Evolutionary conservation across 2,888 invertebrate genomes (phyloP).

Genomic region (Polietes domitor): DNA sequence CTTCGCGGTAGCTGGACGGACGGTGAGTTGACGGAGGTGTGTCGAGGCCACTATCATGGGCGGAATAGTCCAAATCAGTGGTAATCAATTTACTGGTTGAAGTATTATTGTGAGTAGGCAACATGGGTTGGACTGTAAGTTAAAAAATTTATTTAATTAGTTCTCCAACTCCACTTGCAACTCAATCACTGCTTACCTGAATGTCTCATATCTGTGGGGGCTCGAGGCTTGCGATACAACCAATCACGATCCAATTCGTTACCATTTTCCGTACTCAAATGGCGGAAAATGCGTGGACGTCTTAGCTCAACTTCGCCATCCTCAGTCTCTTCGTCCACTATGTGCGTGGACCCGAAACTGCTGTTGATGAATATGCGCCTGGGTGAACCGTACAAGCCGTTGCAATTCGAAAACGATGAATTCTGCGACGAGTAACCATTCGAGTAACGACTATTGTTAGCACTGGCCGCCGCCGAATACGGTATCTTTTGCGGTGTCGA

Average conservation of each 20-base stretch:
- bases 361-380: slow-evolving; percentile 79
- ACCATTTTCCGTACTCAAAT: slow-evolving; percentile 75
- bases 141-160: background rate
- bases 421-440: slow-evolving; percentile 78
- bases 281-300: slow-evolving; percentile 75
- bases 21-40: slow-evolving; percentile 81
- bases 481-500: slow-evolving; percentile 80
- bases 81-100: slow-evolving; percentile 60
- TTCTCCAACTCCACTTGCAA: background rate
- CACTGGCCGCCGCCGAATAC: slow-evolving; percentile 72
- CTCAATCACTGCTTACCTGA: slow-evolving; percentile 74
- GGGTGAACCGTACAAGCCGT: slow-evolving; percentile 78
- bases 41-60: slow-evolving; percentile 81
- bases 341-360: slow-evolving; percentile 78
- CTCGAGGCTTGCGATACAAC: slow-evolving; percentile 80
- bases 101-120: slow-evolving; percentile 71
- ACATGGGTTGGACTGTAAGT: slow-evolving; percentile 81
- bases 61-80: slow-evolving; percentile 83
- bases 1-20: slow-evolving; percentile 80
- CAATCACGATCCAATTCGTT: slow-evolving; percentile 80
- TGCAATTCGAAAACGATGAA: slow-evolving; percentile 76
- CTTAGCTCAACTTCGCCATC: slow-evolving; percentile 79
- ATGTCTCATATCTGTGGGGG: slow-evolving; percentile 80
- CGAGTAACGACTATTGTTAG: slow-evolving; percentile 77
- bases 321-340: slow-evolving; percentile 79